Evolutionary conservation across 2,888 invertebrate genomes (phyloP), one percentile per base, ranked within the genome.

Genomic region (Megamerina dolium): DNA sequence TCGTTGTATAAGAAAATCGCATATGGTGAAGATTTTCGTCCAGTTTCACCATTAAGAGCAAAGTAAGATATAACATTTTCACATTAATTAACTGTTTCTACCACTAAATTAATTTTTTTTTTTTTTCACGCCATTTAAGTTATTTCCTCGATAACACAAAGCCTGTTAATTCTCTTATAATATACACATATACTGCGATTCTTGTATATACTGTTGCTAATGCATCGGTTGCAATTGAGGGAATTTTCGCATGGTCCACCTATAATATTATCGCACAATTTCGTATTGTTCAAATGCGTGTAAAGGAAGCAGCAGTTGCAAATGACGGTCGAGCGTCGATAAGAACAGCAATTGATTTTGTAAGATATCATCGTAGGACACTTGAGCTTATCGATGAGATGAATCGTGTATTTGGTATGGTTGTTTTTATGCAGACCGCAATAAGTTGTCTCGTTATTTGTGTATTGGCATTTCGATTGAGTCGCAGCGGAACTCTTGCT

Each of bases 211-310:
- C n/a, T n/a, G n/a, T n/a, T n/a, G n/a, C n/a, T n/a, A n/a, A n/a
- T n/a, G 49, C 37, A 5, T 37, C 45, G 0, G n/a, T 51, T 20
- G 39, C 42, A 1, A 38, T 45, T n/a, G 53, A 51, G 34, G 44
- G 46, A 1, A 21, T 53, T 2, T 51, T 45, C 30, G 48, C 47
- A 10, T 53, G 53, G 51, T 43, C 45, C 23, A 37, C 47, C 2
- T 43, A 50, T 20, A 51, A 51, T 26, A 41, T 51, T 2, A 20
- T 44, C 0, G 53, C 46, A 4, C 47, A 50, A 27, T 53, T 51
- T 40, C 50, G 50, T 26, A 48, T n/a, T n/a, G n/a, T n/a, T n/a
- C n/a, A n/a, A n/a, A n/a, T n/a, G n/a, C n/a, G n/a, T n/a, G n/a
- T n/a, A n/a, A n/a, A n/a, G n/a, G n/a, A n/a, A n/a, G n/a, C n/a